phyloP scores from a whole-genome alignment of 2,113 vertebrate genomes.

The Tragelaphus scriptus region DNA sequence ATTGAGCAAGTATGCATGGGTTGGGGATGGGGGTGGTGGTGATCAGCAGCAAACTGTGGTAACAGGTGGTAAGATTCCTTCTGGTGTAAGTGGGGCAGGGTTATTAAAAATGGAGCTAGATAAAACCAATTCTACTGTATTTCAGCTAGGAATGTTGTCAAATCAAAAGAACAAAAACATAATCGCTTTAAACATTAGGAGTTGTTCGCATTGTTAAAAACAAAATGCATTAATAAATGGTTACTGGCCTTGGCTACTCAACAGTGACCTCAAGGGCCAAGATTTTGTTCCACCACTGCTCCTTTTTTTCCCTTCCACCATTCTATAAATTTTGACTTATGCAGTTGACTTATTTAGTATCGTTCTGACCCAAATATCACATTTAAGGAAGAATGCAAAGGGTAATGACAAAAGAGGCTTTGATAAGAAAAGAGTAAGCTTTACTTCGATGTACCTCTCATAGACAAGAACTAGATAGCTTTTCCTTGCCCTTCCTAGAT shows the following conservation, averaged over 20 bases:
- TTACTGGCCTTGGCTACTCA: neutral
- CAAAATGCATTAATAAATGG: neutral
- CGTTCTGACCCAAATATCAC: neutral
- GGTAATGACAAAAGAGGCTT: neutral
- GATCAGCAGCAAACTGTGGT: neutral
- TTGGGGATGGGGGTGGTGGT: neutral
- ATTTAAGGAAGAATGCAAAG: neutral
- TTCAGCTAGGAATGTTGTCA: neutral
- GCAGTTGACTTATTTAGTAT: neutral
- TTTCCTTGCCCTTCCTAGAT: neutral
- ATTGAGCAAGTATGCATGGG: accelerated
- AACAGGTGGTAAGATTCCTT: neutral
- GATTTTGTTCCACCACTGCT: neutral
- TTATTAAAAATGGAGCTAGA: neutral
- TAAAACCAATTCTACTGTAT: neutral
- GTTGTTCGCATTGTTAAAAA: neutral
- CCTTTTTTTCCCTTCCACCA: neutral
- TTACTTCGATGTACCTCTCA: neutral
- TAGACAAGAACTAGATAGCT: neutral
- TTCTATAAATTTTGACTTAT: neutral
- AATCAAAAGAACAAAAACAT: neutral
- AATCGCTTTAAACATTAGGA: neutral
- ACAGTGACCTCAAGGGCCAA: neutral
- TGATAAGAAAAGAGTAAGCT: neutral
- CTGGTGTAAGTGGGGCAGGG: neutral